Percentiles rank a stretch among this genome's conserved stretches.
Evolutionary conservation across 2,888 invertebrate genomes (phyloP).

Genomic region (Tineola bisselliella): DNA sequence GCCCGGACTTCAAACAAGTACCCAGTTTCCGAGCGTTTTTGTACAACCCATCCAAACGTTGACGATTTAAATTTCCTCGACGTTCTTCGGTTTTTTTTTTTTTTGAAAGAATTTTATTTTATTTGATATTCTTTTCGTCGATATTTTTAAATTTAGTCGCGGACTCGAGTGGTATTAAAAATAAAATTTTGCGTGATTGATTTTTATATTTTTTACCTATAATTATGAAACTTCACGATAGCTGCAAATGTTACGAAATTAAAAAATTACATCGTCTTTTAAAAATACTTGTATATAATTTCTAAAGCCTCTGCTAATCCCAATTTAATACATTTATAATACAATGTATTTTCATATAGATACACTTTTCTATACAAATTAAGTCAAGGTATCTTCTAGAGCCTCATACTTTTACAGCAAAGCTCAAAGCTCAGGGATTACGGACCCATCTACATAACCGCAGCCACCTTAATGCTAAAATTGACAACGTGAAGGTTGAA

Average conservation of each 20-base stretch:
- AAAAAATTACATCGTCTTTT: no score
- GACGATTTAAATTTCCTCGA: neutral
- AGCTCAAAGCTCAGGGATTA: neutral
- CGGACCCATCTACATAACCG: neutral
- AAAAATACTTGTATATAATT: no score
- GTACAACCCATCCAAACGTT: neutral
- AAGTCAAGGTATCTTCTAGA: neutral
- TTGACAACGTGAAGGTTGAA: neutral
- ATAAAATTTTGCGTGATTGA: neutral
- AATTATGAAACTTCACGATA: no score
- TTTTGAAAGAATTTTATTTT: neutral
- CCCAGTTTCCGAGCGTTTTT: conserved; percentile 18
- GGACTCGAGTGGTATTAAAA: neutral
- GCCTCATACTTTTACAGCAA: neutral
- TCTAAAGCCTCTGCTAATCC: no score
- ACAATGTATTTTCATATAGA: no score
- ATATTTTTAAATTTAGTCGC: neutral
- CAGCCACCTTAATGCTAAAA: neutral
- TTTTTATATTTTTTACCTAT: no score
- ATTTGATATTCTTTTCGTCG: neutral
- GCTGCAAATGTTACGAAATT: no score
- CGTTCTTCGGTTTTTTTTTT: neutral
- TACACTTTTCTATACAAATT: no score
- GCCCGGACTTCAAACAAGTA: conserved; percentile 38
- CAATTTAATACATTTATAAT: no score